Evolutionary conservation across 2,113 vertebrate genomes (phyloP).

Genomic region (Rhynchopsitta pachyrhyncha): DNA sequence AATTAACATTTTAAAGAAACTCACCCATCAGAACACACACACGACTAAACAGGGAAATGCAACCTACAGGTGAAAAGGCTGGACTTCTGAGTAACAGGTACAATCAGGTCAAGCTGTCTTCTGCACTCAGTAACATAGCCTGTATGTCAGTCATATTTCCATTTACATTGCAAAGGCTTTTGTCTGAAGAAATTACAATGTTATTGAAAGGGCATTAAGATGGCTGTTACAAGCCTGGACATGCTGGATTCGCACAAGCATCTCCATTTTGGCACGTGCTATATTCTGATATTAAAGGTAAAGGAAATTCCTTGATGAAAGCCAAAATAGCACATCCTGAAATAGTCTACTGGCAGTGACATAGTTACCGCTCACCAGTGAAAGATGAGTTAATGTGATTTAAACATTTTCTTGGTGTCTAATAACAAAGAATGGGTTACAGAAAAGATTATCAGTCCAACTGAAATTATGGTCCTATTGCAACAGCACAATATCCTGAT

Average conservation of each 20-base stretch:
- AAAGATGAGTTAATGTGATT: not conserved
- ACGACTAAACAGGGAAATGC: not conserved
- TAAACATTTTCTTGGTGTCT: not conserved
- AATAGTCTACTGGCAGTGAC: not conserved
- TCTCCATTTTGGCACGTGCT: not conserved
- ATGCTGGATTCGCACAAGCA: not conserved
- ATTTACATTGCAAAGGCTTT: conserved; percentile 7
- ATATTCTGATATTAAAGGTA: not conserved
- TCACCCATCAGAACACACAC: not conserved
- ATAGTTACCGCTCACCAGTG: not conserved
- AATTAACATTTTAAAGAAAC: not conserved
- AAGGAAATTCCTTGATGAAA: not conserved
- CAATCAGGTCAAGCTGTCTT: not conserved
- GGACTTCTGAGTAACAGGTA: not conserved
- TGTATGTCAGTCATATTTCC: not conserved
- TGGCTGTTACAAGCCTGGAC: not conserved
- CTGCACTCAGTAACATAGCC: not conserved
- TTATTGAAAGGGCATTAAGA: not conserved
- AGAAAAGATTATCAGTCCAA: not conserved
- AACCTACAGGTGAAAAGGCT: not conserved
- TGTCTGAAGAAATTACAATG: conserved; percentile 20
- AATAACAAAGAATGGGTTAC: not conserved
- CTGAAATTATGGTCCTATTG: not conserved
- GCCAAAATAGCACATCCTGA: not conserved
- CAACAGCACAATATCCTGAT: not conserved